These are phyloP conservation scores for Pseudochromis fuscus DNA, from an alignment of 2,797 vertebrate species.

Conservation along the genomic window DNA sequence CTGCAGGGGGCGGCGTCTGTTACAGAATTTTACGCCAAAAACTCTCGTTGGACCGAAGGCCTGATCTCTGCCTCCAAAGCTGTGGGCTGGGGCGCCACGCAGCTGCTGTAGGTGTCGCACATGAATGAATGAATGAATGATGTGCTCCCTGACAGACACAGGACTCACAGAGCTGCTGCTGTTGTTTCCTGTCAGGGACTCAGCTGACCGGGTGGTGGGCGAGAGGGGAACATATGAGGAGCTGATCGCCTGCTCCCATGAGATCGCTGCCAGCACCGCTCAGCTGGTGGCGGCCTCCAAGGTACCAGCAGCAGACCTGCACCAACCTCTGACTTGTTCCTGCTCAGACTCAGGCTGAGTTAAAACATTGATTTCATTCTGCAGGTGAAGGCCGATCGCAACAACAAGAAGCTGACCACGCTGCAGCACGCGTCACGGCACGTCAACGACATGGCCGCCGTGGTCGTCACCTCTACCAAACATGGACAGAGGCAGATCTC, in stretches of 20 bases:
- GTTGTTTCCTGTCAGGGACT: slow-evolving; percentile 84
- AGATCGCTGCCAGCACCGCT: slow-evolving; percentile 96
- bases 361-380: not conserved
- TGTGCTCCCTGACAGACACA: too few species aligned
- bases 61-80: slow-evolving; percentile 98
- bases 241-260: slow-evolving; percentile 94
- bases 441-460: slow-evolving; percentile 92
- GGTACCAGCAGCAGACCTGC: too few species aligned
- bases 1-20: slow-evolving; percentile 90
- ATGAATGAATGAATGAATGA: too few species aligned
- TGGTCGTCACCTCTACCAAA: slow-evolving; percentile 94
- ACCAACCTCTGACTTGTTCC: too few species aligned
- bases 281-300: slow-evolving; percentile 98
- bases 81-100: slow-evolving; percentile 95
- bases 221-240: slow-evolving; percentile 94
- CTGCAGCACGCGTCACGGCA: slow-evolving; percentile 92
- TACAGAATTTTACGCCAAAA: slow-evolving; percentile 97
- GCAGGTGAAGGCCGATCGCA: slow-evolving; percentile 95
- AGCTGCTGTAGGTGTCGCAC: slow-evolving; percentile 92
- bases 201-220: slow-evolving; percentile 92
- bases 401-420: slow-evolving; percentile 88
- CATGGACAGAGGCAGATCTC: slow-evolving; percentile 90
- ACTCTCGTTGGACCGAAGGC: slow-evolving; percentile 97
- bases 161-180: not conserved
- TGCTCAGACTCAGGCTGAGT: too few species aligned